Evolutionary conservation across 2,113 vertebrate species (phyloP).

Genomic region (Ailuropoda melanoleuca): DNA sequence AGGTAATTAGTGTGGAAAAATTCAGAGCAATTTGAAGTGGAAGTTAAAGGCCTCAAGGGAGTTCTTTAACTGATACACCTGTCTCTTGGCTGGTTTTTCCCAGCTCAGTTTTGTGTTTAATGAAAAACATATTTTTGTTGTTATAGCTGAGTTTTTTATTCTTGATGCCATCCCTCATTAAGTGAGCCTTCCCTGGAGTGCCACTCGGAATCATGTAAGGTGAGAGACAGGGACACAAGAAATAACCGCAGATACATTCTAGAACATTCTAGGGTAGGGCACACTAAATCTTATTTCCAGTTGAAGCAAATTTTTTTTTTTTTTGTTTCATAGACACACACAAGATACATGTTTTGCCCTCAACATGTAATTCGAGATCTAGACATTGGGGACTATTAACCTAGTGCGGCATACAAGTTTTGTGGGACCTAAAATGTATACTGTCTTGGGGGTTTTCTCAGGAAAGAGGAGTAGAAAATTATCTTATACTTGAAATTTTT

Average conservation of each 20-base stretch:
- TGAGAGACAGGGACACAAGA: constrained; percentile 13
- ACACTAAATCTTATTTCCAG: background rate
- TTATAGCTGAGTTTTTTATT: background rate
- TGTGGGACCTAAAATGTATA: background rate
- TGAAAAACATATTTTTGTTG: constrained; percentile 72
- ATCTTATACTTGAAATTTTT: background rate
- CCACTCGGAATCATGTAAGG: constrained; percentile 27
- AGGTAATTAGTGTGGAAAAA: constrained; percentile 72
- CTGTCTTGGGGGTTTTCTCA: background rate
- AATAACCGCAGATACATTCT: background rate
- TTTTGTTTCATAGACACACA: constrained; percentile 39
- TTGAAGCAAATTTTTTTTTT: constrained; percentile 3
- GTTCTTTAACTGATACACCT: constrained; percentile 66
- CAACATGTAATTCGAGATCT: constrained; percentile 33
- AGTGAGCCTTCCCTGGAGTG: constrained; percentile 35
- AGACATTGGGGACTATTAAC: constrained; percentile 51
- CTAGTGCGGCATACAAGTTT: background rate
- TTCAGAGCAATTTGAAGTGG: constrained; percentile 66
- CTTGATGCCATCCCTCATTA: constrained; percentile 57
- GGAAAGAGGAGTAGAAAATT: background rate
- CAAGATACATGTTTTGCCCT: constrained; percentile 42
- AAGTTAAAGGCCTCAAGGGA: constrained; percentile 62
- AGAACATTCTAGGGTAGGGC: background rate
- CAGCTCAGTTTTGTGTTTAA: constrained; percentile 52
- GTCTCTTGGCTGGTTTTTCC: constrained; percentile 57